Evolutionary conservation across 2,888 invertebrate species (phyloP), one percentile per base, ranked within the genome.

Genomic region (Cephus pulcher): DNA sequence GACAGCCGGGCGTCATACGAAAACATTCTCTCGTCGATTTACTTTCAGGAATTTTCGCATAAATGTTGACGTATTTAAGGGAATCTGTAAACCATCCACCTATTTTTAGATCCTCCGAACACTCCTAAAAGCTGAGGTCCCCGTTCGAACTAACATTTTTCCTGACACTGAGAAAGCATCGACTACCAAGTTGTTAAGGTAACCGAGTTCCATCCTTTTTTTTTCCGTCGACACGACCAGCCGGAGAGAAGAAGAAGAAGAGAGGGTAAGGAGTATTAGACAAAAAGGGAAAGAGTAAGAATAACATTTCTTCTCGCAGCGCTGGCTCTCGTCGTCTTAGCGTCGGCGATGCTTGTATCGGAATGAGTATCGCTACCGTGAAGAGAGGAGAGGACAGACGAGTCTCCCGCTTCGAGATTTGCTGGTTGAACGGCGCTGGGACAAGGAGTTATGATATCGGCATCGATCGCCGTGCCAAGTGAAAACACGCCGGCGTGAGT

Each of bases 371-470:
- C 70, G 78, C 78, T 78, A 78, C 78, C 71, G 78, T 12, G 75
- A 78, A 73, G 75, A 75, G 77, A 34, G 77, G 75, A 74, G 75
- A 76, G 76, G 74, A 73, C 73, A 80, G 78, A 74, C 75, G 76
- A 81, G 76, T 74, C 84, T 84, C 83, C 32, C 71, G 34, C 71
- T 82, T 81, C 83, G 83, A 85, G 89, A 88, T 88, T 87, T 85
- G 88, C 88, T 85, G 87, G 85, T 85, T 86, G 85, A 89, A 88
- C 87, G 88, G 85, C 87, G 88, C 85, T 88, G 88, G 89, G 91
- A 91, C 91, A 91, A 88, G 89, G 91, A 91, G 90, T 91, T 91
- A 91, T 91, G 91, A 91, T 91, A 91, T 91, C 91, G 89, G 90
- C 85, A 84, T 85, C 90, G 91, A 91, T 91, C 91, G 90, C 88